phyloP scores from a whole-genome alignment of 2,888 invertebrate species.

The Spicauda simplicius region DNA sequence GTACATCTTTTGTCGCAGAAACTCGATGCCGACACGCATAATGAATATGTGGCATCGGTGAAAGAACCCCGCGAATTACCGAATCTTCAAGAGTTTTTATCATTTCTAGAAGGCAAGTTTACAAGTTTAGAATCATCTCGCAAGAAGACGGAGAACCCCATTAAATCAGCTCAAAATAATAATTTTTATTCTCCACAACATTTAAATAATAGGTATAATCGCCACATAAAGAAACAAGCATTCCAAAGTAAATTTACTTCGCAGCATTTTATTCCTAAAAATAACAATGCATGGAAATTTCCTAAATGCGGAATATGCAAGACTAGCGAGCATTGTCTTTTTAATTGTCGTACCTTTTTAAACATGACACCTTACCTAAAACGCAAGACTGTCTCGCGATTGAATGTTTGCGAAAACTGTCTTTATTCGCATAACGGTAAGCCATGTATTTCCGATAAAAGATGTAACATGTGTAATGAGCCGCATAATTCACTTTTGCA shows the following conservation, averaged over 20 bases:
- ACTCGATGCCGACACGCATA: constrained; percentile 29
- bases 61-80: constrained; percentile 22
- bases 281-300: constrained; percentile 13
- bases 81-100: constrained; percentile 29
- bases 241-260: constrained; percentile 14
- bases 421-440: constrained; percentile 14
- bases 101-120: constrained; percentile 37
- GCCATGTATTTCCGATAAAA: constrained; percentile 15
- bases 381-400: constrained; percentile 1
- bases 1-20: constrained; percentile 36
- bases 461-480: constrained; percentile 5
- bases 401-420: constrained; percentile 21
- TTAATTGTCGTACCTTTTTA: constrained; percentile 10
- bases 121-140: constrained; percentile 23
- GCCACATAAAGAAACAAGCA: constrained; percentile 9
- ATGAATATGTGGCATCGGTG: constrained; percentile 28
- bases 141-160: constrained; percentile 10
- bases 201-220: not conserved
- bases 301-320: constrained; percentile 5
- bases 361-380: constrained; percentile 11
- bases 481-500: constrained; percentile 3
- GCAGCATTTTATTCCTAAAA: constrained; percentile 1
- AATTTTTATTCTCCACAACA: not conserved
- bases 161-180: not conserved
- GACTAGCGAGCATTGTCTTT: constrained; percentile 14